These are phyloP conservation scores for Melipona quadrifasciata DNA, from an alignment of 1,140 invertebrate species.

Conservation along the genomic window DNA sequence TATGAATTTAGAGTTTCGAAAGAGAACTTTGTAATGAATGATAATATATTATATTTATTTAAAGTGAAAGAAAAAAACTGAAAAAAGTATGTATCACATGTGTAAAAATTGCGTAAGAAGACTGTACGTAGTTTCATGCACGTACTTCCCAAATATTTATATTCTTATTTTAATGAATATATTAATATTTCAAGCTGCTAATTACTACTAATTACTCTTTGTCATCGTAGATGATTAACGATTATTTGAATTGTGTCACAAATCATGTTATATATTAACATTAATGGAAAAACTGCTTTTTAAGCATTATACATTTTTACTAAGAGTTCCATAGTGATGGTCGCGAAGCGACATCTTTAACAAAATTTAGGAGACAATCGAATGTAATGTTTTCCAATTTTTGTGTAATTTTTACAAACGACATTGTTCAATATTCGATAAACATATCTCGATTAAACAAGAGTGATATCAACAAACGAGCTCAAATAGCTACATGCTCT, in stretches of 20 bases:
- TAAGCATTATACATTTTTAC: neutral
- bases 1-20: neutral
- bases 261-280: conserved; percentile 3
- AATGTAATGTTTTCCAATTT: neutral
- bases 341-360: neutral
- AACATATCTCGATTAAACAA: neutral
- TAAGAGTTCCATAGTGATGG: neutral
- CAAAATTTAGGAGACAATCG: conserved; percentile 3
- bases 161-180: neutral
- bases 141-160: neutral
- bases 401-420: neutral
- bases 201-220: neutral
- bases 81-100: neutral
- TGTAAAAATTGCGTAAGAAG: neutral
- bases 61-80: neutral
- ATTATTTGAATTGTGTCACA: conserved; percentile 3
- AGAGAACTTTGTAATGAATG: neutral
- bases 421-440: conserved; percentile 3
- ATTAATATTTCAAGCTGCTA: neutral
- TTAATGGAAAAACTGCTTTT: neutral
- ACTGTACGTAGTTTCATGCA: conserved; percentile 5
- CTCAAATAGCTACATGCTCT: neutral
- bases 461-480: neutral
- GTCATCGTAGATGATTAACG: neutral
- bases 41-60: neutral